Evolutionary conservation across 2,888 invertebrate genomes (phyloP).

Genomic region (Galeopsomyia nigrocyanea): DNA sequence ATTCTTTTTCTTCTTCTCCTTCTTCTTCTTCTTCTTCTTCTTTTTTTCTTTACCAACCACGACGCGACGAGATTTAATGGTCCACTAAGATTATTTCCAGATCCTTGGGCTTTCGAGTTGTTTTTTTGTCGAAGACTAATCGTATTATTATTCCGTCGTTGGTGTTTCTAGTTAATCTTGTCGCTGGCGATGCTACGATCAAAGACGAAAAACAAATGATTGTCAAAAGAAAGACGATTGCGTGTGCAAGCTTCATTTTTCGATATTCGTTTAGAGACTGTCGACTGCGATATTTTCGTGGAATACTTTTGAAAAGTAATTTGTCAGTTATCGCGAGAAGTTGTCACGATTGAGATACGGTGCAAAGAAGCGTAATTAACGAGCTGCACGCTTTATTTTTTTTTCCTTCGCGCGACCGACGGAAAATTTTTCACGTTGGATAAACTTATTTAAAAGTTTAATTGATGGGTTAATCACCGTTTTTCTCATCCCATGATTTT

Average conservation of each 20-base stretch:
- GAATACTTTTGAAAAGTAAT: slow-evolving; percentile 7
- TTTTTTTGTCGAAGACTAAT: slow-evolving; percentile 18
- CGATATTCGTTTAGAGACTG: neutral
- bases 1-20: too few relatives aligned
- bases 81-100: slow-evolving; percentile 9
- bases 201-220: slow-evolving; percentile 1
- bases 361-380: slow-evolving; percentile 20
- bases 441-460: neutral
- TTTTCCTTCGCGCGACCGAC: neutral
- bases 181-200: neutral
- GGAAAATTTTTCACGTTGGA: neutral
- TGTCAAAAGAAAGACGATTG: neutral
- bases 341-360: slow-evolving; percentile 29
- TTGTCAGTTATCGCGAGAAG: slow-evolving; percentile 4
- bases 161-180: neutral
- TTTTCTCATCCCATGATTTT: neutral
- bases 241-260: slow-evolving; percentile 5
- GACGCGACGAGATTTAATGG: too few relatives aligned
- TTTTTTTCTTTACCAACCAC: too few relatives aligned
- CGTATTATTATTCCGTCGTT: slow-evolving; percentile 13
- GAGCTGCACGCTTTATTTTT: slow-evolving; percentile 2
- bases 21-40: too few relatives aligned
- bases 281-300: neutral
- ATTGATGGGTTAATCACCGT: neutral
- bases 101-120: neutral